Conservation (phyloP, 2,888 invertebrate species). For the Heliconius cydno region DNA sequence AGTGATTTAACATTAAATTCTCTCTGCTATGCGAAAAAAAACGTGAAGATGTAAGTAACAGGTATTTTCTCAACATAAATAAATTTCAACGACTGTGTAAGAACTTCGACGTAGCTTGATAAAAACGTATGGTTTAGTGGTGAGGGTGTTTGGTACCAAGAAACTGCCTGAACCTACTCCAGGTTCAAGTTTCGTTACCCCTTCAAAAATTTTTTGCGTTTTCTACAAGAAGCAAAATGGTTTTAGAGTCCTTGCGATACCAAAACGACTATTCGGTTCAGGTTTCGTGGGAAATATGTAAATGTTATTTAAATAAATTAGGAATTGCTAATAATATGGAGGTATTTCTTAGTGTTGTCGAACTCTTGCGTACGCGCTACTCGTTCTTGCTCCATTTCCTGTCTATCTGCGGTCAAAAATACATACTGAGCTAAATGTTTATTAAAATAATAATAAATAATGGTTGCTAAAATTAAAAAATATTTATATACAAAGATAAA, state of each 20-base stretch:
- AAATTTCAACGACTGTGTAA: too few species aligned
- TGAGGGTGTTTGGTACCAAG: too few species aligned
- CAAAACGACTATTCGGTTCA: neutral
- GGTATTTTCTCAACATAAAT: too few species aligned
- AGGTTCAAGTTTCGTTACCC: too few species aligned
- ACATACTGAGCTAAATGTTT: neutral
- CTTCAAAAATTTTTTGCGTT: too few species aligned
- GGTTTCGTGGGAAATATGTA: constrained; percentile 40
- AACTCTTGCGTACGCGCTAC: constrained; percentile 17
- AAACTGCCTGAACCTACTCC: too few species aligned
- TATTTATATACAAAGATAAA: neutral
- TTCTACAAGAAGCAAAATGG: neutral
- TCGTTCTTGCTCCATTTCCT: constrained; percentile 31
- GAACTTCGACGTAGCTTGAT: too few species aligned
- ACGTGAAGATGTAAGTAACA: too few species aligned
- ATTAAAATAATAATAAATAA: too few species aligned
- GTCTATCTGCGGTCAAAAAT: neutral
- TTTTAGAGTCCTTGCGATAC: neutral
- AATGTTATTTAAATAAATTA: constrained; percentile 26
- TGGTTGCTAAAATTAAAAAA: neutral
- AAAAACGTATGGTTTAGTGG: too few species aligned
- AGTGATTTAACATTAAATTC: too few species aligned
- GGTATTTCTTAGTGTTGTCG: constrained; percentile 10
- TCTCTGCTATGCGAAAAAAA: too few species aligned
- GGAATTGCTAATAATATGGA: constrained; percentile 24